These are phyloP conservation scores for Petrocephalus sullivani DNA, from an alignment of 2,797 vertebrate genomes.

Conservation along the genomic window DNA sequence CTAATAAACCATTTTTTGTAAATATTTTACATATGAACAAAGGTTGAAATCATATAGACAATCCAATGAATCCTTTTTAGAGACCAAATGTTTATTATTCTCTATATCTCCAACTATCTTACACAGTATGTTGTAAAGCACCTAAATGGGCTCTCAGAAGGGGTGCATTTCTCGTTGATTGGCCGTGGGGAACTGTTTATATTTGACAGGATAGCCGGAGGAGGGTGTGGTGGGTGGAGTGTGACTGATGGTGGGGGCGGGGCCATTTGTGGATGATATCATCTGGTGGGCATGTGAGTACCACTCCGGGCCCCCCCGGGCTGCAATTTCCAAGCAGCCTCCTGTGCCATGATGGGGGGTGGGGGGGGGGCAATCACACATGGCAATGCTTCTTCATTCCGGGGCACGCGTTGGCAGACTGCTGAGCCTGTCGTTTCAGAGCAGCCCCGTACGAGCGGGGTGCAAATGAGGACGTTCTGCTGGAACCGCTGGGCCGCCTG, in stretches of 20 bases:
- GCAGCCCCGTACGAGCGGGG: slow-evolving; percentile 18
- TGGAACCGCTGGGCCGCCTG: slow-evolving; percentile 13
- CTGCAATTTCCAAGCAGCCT: slow-evolving; percentile 25
- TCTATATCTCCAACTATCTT: not conserved
- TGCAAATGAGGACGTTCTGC: slow-evolving; percentile 28
- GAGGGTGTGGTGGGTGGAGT: not conserved
- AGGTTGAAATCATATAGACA: not conserved
- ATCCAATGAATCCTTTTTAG: not conserved
- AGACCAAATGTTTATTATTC: not conserved
- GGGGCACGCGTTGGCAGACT: slow-evolving; percentile 19
- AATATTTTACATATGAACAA: not conserved
- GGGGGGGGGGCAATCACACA: not conserved
- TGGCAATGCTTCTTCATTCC: not conserved
- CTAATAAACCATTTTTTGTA: not conserved
- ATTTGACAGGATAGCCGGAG: not conserved
- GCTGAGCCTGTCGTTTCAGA: slow-evolving; percentile 16
- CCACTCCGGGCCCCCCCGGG: slow-evolving; percentile 29
- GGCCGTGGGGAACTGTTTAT: not conserved
- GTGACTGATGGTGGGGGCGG: slow-evolving; percentile 12
- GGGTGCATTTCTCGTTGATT: not conserved
- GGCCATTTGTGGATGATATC: slow-evolving; percentile 29
- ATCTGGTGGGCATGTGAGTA: slow-evolving; percentile 33
- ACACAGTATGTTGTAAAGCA: not conserved
- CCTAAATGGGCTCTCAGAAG: not conserved
- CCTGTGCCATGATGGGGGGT: not conserved